Conservation (phyloP, 2,888 invertebrate genomes). For the Plagodis dolabraria region DNA sequence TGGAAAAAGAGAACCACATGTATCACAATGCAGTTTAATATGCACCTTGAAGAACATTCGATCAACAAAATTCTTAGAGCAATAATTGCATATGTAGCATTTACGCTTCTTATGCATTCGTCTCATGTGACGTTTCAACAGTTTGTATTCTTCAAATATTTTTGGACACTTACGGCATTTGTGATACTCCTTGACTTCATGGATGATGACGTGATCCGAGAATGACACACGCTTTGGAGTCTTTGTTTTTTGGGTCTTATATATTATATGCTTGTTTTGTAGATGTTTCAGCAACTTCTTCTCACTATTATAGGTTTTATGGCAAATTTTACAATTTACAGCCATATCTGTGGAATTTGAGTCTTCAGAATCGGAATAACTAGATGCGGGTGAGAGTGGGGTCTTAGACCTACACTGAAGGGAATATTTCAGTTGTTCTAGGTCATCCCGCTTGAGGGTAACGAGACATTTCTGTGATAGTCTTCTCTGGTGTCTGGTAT, state of each 20-base stretch:
- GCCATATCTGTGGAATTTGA: conserved; percentile 42
- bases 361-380: conserved; percentile 45
- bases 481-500: conserved; percentile 28
- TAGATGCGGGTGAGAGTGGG: conserved; percentile 19
- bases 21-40: conserved; percentile 70
- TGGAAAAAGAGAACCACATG: conserved; percentile 54
- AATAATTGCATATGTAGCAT: conserved; percentile 75
- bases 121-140: conserved; percentile 62
- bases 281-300: conserved; percentile 66
- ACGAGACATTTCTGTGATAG: conserved; percentile 55
- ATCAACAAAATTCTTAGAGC: conserved; percentile 67
- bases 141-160: conserved; percentile 62
- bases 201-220: conserved; percentile 69
- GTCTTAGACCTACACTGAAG: conserved; percentile 13
- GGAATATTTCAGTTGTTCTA: conserved; percentile 47
- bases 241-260: conserved; percentile 49
- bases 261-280: conserved; percentile 66
- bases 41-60: conserved; percentile 74
- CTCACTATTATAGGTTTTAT: conserved; percentile 60
- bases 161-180: conserved; percentile 71
- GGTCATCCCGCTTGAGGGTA: conserved; percentile 51
- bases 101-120: conserved; percentile 68
- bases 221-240: conserved; percentile 70
- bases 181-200: conserved; percentile 68
- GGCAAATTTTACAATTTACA: conserved; percentile 67